Base-by-base conservation (phyloP, 2,113 vertebrate genomes). In the Dinomys branickii region DNA sequence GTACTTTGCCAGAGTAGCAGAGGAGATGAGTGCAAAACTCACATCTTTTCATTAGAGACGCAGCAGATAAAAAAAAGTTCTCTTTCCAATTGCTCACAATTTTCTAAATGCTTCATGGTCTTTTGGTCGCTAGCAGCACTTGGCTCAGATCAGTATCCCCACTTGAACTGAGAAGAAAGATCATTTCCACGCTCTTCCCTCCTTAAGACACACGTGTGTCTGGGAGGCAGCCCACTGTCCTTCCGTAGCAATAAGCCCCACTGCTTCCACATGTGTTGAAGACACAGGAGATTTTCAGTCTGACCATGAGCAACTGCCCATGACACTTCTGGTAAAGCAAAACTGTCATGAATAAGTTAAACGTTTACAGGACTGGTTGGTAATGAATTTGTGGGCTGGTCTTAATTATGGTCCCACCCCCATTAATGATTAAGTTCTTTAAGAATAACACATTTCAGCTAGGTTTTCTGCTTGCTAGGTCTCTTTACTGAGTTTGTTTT, bases 81-180 rank as follows among this genome's bases (percentile, higher is more conserved):
- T 20, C 28, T 91, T 77, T 73, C 30, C 85, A 85, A 50, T 22
- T 52, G 30, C 30, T 71, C 4, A 81, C 28, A 22, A 41, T 17
- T 82, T 94, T 94, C 59, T 50, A 93, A 97, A 77, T 71, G 35
- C 11, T 33, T 83, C 7, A 7, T 84, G 5, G 1, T 59, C 24
- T 95, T 91, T 69, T 41, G n/a, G 84, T 61, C 14, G 0, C 3
- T 67, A 22, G 7, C 47, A 50, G 47, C 47, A 50, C 4, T 89
- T 78, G 86, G 85, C 63, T 91, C 47, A 90, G 54, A 52, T 61
- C 24, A 73, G 22, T 94, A 87, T 94, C 44, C 88, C 44, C 86
- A 35, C 35, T 65, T 59, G 38, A 30, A 38, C 24, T 35, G 12
- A 80, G 81, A 91, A 91, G 19, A 52, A 61, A 2, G 19, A 61